These are phyloP conservation scores for Diachasmimorpha longicaudata DNA, from an alignment of 1,140 invertebrate genomes.

Conservation along the genomic window DNA sequence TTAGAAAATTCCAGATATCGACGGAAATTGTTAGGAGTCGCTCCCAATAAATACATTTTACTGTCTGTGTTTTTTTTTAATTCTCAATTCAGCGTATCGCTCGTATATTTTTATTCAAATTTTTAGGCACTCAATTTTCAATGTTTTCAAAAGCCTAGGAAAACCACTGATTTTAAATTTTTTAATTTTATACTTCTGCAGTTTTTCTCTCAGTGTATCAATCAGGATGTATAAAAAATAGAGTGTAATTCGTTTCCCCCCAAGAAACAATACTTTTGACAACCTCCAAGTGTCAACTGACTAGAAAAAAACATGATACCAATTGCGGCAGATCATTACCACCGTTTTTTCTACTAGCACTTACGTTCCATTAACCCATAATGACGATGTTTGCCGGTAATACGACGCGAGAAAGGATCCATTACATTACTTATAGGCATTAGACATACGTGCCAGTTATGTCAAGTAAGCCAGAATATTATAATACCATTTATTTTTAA, in stretches of 20 bases:
- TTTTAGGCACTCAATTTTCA: too few relatives aligned
- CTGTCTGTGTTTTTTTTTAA: too few relatives aligned
- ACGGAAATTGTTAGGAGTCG: too few relatives aligned
- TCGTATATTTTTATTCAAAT: too few relatives aligned
- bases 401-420: neutral
- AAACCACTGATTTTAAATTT: too few relatives aligned
- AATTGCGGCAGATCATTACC: neutral
- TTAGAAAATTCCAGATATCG: too few relatives aligned
- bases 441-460: neutral
- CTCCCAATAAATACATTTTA: too few relatives aligned
- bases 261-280: neutral
- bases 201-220: neutral
- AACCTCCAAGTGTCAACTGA: neutral
- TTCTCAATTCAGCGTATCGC: too few relatives aligned
- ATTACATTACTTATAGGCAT: neutral
- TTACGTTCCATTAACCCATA: conserved; percentile 3
- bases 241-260: neutral
- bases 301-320: neutral
- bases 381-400: neutral
- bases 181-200: too few relatives aligned
- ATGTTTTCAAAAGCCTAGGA: too few relatives aligned
- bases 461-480: neutral
- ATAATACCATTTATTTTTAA: neutral
- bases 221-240: neutral
- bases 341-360: neutral